phyloP scores from a whole-genome alignment of 2,797 vertebrate genomes.

The Pseudocheirus occidentalis region DNA sequence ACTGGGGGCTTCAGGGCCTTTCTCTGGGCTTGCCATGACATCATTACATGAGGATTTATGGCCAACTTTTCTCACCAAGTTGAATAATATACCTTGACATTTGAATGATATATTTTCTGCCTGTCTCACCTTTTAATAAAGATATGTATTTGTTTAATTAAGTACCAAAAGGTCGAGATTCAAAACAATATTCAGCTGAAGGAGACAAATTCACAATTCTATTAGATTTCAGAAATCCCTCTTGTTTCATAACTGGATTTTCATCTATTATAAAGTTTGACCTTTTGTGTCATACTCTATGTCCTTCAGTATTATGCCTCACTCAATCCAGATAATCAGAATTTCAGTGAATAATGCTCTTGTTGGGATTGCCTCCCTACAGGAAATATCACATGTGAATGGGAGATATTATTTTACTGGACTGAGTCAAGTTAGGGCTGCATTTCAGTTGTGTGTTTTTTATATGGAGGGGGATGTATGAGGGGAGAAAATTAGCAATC shows the following conservation, averaged over 20 bases:
- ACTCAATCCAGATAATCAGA: not conserved
- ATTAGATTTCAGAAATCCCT: not conserved
- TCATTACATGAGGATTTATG: conserved; percentile 16
- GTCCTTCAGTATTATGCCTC: not conserved
- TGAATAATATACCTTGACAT: conserved; percentile 6
- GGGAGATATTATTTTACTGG: not conserved
- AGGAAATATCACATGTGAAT: not conserved
- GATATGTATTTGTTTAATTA: conserved; percentile 19
- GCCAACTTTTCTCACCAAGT: not conserved
- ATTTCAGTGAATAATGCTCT: not conserved
- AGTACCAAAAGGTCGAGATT: not conserved
- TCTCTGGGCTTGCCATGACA: not conserved
- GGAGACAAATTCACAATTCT: not conserved
- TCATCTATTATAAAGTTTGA: not conserved
- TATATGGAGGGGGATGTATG: not conserved
- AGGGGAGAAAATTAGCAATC: not conserved
- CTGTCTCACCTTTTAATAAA: conserved; percentile 33
- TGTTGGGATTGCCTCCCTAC: not conserved
- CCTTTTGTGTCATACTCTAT: not conserved
- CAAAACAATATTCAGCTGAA: conserved; percentile 37
- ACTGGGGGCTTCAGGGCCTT: not conserved
- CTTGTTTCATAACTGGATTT: not conserved
- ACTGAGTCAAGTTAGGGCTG: not conserved
- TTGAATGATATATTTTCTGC: conserved; percentile 32
- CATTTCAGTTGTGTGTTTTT: not conserved